A percentile compares a stretch with the other conserved stretches of the same genome.
phyloP scores from a whole-genome alignment of 2,113 vertebrate genomes.

The Phrynosoma blainvillii region DNA sequence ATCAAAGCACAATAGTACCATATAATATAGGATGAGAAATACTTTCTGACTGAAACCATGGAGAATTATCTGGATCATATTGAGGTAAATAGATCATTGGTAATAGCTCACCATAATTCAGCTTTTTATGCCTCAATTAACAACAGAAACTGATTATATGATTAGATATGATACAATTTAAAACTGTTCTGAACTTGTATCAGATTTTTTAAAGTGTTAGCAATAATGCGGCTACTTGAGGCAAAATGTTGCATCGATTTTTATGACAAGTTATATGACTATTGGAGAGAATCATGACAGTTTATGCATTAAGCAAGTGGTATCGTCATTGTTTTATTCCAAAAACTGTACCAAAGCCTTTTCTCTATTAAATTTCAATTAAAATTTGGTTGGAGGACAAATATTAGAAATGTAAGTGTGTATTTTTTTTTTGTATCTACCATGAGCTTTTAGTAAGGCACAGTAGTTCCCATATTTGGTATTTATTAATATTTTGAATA shows the following conservation, averaged over 20 bases:
- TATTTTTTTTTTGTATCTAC: constrained; percentile 75
- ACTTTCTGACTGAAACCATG: not conserved
- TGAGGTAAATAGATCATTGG: not conserved
- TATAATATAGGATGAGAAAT: not conserved
- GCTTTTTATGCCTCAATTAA: constrained; percentile 4
- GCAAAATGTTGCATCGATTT: constrained; percentile 75
- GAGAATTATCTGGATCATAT: not conserved
- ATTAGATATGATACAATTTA: constrained; percentile 59
- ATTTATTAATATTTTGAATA: constrained; percentile 89
- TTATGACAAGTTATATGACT: constrained; percentile 64
- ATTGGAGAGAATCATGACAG: constrained; percentile 44
- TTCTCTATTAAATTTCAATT: constrained; percentile 86
- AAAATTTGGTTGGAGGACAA: constrained; percentile 74
- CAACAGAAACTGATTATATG: constrained; percentile 52
- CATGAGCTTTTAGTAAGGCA: constrained; percentile 74
- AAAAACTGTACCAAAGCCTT: constrained; percentile 72
- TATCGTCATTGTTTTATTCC: constrained; percentile 64
- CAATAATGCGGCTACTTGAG: constrained; percentile 64
- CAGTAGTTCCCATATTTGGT: constrained; percentile 75
- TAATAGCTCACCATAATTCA: not conserved
- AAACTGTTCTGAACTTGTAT: constrained; percentile 64
- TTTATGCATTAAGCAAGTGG: constrained; percentile 61
- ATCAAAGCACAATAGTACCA: not conserved
- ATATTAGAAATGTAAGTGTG: constrained; percentile 68
- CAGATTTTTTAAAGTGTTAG: constrained; percentile 73